Evolutionary conservation across 2,797 vertebrate species (phyloP).

Genomic region (Rhinella marina): DNA sequence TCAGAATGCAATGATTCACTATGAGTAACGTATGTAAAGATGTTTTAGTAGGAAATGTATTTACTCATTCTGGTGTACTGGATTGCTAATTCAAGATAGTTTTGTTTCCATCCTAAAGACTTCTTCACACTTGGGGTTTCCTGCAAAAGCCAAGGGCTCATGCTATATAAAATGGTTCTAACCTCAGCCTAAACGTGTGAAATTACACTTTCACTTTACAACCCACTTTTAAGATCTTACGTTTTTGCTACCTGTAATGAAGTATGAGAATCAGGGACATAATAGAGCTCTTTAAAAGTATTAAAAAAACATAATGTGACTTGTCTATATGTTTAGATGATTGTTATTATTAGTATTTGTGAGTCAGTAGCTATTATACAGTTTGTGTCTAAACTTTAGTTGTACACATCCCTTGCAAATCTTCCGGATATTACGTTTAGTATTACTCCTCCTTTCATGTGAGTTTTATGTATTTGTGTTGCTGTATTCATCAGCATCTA

Average conservation of each 20-base stretch:
- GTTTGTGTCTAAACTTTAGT: neutral
- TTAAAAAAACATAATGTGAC: neutral
- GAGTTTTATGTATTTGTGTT: neutral
- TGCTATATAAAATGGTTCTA: neutral
- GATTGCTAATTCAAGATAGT: neutral
- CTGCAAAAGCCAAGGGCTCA: neutral
- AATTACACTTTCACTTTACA: slow-evolving; percentile 45
- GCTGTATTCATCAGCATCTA: neutral
- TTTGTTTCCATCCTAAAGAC: neutral
- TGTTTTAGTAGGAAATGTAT: neutral
- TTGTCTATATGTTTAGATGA: neutral
- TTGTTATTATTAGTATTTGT: neutral
- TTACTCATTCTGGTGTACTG: neutral
- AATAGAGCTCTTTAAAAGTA: neutral
- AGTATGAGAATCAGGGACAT: neutral
- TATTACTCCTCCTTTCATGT: neutral
- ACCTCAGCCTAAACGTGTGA: slow-evolving; percentile 47
- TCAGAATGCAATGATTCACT: neutral
- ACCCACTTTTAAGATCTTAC: neutral
- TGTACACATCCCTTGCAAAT: neutral
- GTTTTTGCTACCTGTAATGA: neutral
- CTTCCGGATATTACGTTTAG: neutral
- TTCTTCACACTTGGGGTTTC: neutral
- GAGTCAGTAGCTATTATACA: neutral
- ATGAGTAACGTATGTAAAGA: neutral